phyloP scores from a whole-genome alignment of 1,140 invertebrate genomes.

The Akabosia matsudoensis region DNA sequence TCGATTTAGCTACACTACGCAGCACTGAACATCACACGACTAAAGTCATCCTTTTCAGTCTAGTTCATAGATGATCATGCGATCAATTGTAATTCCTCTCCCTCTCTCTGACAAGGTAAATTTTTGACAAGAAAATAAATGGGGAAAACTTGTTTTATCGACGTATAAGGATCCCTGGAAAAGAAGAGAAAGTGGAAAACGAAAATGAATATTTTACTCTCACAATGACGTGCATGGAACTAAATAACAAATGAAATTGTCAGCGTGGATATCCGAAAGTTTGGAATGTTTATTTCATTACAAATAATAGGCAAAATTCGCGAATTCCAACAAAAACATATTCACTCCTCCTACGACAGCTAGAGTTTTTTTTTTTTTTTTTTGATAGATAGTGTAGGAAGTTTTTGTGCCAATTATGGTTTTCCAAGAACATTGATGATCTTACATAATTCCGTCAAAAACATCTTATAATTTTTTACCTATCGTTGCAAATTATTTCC shows the following conservation, averaged over 20 bases:
- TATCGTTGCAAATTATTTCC: not conserved
- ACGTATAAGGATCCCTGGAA: not conserved
- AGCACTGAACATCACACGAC: too few relatives aligned
- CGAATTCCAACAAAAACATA: too few relatives aligned
- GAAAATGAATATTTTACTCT: constrained; percentile 9
- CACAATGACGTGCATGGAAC: not conserved
- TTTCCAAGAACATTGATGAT: too few relatives aligned
- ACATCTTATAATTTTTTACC: not conserved
- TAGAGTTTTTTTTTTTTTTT: not conserved
- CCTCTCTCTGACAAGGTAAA: not conserved
- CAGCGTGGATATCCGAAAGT: not conserved
- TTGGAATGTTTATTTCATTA: too few relatives aligned
- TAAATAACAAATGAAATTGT: constrained; percentile 5
- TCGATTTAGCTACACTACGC: too few relatives aligned
- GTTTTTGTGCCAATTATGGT: too few relatives aligned
- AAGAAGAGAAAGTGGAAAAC: not conserved
- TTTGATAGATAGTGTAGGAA: too few relatives aligned
- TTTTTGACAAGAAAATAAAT: constrained; percentile 15
- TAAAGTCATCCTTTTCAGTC: too few relatives aligned
- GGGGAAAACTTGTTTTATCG: constrained; percentile 1
- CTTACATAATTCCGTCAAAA: too few relatives aligned
- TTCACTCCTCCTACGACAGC: too few relatives aligned
- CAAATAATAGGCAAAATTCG: too few relatives aligned
- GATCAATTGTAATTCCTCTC: not conserved
- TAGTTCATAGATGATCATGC: not conserved